These are phyloP conservation scores for Calameuta filiformis DNA, from an alignment of 2,888 invertebrate genomes.

Conservation along the genomic window DNA sequence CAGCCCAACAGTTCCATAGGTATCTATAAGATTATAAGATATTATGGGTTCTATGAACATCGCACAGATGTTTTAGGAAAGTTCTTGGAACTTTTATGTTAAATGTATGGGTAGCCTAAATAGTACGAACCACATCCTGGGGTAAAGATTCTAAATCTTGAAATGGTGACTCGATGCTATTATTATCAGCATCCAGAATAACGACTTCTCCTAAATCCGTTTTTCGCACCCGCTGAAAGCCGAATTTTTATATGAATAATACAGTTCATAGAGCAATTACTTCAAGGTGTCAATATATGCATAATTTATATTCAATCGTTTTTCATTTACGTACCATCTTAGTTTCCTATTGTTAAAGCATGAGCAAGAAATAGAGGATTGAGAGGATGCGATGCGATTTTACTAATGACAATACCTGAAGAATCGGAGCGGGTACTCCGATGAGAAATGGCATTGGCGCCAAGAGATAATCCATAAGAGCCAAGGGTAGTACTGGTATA, in stretches of 20 bases:
- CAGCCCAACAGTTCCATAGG: not conserved
- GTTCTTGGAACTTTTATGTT: not conserved
- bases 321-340: not conserved
- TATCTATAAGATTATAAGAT: not conserved
- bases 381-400: not conserved
- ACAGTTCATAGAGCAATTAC: slow-evolving; percentile 5
- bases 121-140: slow-evolving; percentile 80
- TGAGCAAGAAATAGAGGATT: not conserved
- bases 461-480: slow-evolving; percentile 87
- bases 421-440: slow-evolving; percentile 89
- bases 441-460: slow-evolving; percentile 99
- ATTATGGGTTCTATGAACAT: not conserved
- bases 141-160: slow-evolving; percentile 92
- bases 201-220: slow-evolving; percentile 95
- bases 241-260: slow-evolving; percentile 4
- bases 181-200: slow-evolving; percentile 91
- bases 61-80: not conserved
- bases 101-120: not conserved
- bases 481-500: slow-evolving; percentile 92
- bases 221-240: slow-evolving; percentile 77
- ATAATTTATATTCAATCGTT: not conserved
- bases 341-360: not conserved
- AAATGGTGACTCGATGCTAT: slow-evolving; percentile 87
- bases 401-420: slow-evolving; percentile 71
- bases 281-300: not conserved